These are phyloP conservation scores for Harpegnathos saltator DNA, from an alignment of 1,140 invertebrate genomes.

Conservation along the genomic window DNA sequence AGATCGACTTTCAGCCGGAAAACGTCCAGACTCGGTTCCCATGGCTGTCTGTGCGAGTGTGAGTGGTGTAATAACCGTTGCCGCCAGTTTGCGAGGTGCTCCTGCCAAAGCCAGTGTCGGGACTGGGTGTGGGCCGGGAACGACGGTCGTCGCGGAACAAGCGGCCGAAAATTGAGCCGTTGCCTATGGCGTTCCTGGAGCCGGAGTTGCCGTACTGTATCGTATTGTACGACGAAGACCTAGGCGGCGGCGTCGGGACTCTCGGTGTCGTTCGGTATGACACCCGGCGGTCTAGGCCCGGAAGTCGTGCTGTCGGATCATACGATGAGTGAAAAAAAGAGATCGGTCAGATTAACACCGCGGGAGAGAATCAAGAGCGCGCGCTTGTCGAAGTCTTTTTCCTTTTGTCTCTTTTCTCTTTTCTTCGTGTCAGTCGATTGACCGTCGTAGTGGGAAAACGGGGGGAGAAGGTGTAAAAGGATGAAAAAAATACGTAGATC, in stretches of 20 bases:
- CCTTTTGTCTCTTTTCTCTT: no score
- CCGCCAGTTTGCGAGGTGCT: conserved; percentile 58
- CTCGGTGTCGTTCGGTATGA: conserved; percentile 25
- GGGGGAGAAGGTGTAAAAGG: neutral
- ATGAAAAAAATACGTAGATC: neutral
- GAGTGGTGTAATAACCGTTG: conserved; percentile 76
- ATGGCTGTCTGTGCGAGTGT: conserved; percentile 72
- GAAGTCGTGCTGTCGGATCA: conserved; percentile 63
- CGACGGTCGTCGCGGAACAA: conserved; percentile 73
- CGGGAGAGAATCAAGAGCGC: neutral
- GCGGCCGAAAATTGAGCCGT: conserved; percentile 77
- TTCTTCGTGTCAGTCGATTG: neutral
- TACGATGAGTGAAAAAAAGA: conserved; percentile 57
- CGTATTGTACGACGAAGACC: conserved; percentile 72
- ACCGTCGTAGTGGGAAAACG: neutral
- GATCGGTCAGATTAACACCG: no score
- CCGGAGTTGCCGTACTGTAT: conserved; percentile 70
- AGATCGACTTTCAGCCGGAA: conserved; percentile 68
- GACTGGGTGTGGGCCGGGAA: conserved; percentile 62
- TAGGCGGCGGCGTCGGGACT: conserved; percentile 78
- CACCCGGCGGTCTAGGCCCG: conserved; percentile 15
- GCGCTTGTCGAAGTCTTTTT: neutral
- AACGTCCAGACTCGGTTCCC: conserved; percentile 82
- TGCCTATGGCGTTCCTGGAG: conserved; percentile 77
- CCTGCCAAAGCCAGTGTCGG: conserved; percentile 64